Conservation (phyloP, 2,888 invertebrate species). For the Scaptomyza tumidula region DNA sequence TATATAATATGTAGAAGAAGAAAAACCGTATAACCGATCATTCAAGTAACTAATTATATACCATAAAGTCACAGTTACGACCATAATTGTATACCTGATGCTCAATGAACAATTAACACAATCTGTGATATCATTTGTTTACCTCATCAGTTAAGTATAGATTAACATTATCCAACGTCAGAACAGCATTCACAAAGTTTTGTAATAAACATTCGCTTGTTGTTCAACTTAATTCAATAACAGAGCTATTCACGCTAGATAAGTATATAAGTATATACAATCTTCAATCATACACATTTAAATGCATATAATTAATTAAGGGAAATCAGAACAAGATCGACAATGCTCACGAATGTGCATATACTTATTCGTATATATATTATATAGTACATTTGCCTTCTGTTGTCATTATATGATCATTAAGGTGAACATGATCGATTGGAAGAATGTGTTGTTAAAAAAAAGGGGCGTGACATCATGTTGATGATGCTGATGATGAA, state of each 20-base stretch:
- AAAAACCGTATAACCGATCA: too few relatives aligned
- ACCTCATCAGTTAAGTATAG: not conserved
- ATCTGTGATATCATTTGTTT: not conserved
- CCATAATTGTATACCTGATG: not conserved
- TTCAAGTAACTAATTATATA: not conserved
- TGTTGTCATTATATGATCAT: conserved; percentile 75
- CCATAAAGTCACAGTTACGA: not conserved
- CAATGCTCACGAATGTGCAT: not conserved
- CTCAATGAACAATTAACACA: not conserved
- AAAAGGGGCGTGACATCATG: conserved; percentile 61
- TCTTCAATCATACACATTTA: not conserved
- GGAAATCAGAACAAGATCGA: not conserved
- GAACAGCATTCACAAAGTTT: not conserved
- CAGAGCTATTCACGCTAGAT: not conserved
- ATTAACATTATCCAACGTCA: not conserved
- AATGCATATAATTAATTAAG: conserved; percentile 5
- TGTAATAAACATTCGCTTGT: not conserved
- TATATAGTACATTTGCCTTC: conserved; percentile 11
- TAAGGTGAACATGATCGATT: conserved; percentile 73
- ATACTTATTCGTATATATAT: not conserved
- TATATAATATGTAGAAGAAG: too few relatives aligned
- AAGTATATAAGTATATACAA: not conserved
- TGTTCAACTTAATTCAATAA: not conserved
- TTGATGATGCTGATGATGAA: conserved; percentile 69
- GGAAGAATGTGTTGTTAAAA: conserved; percentile 28